Conservation (phyloP, 2,888 invertebrate genomes). For the Clunio marinus region DNA sequence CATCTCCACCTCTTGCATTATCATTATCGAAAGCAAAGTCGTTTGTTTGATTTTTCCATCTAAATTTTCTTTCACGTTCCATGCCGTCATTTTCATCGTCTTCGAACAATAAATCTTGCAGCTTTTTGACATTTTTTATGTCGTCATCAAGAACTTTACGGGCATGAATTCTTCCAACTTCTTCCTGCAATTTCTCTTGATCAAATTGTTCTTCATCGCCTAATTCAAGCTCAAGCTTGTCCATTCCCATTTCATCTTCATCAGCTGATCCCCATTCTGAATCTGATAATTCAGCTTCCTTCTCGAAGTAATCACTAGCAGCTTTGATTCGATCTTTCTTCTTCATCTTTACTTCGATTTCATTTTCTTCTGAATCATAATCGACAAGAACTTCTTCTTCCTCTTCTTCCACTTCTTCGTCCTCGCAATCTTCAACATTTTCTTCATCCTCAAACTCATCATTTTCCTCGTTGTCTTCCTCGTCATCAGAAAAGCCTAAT, state of each 20-base stretch:
- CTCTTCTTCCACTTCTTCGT: slow-evolving; percentile 49
- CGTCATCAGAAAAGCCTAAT: slow-evolving; percentile 54
- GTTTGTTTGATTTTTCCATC: slow-evolving; percentile 76
- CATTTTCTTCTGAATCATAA: slow-evolving; percentile 84
- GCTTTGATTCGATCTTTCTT: slow-evolving; percentile 52
- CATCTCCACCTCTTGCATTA: slow-evolving; percentile 43
- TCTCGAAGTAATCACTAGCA: slow-evolving; percentile 72
- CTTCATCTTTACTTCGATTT: slow-evolving; percentile 50
- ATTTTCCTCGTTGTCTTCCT: slow-evolving; percentile 43
- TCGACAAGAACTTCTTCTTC: slow-evolving; percentile 56
- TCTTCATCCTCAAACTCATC: slow-evolving; percentile 47
- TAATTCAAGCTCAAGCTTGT: slow-evolving; percentile 75
- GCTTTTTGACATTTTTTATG: slow-evolving; percentile 72
- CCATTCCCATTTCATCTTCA: slow-evolving; percentile 76
- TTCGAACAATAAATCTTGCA: slow-evolving; percentile 83
- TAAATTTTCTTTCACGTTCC: slow-evolving; percentile 74
- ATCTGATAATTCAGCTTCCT: slow-evolving; percentile 88
- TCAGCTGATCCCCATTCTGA: slow-evolving; percentile 86
- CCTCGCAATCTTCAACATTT: slow-evolving; percentile 46
- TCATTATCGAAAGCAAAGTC: slow-evolving; percentile 46
- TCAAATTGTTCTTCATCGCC: slow-evolving; percentile 82
- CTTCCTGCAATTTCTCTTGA: slow-evolving; percentile 68
- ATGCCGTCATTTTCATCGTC: slow-evolving; percentile 80
- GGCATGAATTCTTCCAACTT: slow-evolving; percentile 83
- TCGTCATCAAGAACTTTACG: slow-evolving; percentile 80